Percentiles rank a stretch among this genome's conserved stretches.
phyloP scores from a whole-genome alignment of 2,113 vertebrate genomes.

The Irena cyanogastra region DNA sequence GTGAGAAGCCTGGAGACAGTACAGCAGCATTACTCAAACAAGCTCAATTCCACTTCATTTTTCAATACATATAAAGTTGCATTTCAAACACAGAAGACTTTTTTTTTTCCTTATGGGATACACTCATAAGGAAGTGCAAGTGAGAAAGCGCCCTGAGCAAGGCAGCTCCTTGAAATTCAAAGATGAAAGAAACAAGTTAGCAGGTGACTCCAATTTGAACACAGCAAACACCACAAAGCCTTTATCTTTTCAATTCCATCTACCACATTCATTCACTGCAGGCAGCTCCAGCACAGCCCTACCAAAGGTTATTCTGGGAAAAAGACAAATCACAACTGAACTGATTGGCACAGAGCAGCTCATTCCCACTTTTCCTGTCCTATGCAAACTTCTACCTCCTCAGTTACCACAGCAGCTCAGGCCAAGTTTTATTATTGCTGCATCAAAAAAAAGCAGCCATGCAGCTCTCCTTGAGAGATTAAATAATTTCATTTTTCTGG shows the following conservation, averaged over 20 bases:
- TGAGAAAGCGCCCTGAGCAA: not conserved
- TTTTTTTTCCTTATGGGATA: not conserved
- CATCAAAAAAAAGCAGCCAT: not conserved
- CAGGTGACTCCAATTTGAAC: not conserved
- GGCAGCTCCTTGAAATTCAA: not conserved
- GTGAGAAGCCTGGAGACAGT: not conserved
- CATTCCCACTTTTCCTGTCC: not conserved
- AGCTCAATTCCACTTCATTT: not conserved
- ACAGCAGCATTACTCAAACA: not conserved
- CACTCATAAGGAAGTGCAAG: not conserved
- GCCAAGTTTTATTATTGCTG: not conserved
- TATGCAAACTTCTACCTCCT: not conserved
- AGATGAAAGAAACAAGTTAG: constrained; percentile 1
- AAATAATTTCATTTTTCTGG: not conserved
- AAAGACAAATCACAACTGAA: not conserved
- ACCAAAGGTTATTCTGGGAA: not conserved
- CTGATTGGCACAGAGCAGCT: not conserved
- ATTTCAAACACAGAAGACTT: not conserved
- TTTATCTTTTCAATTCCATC: not conserved
- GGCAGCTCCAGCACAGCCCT: not conserved
- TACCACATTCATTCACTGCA: not conserved
- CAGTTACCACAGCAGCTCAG: not conserved
- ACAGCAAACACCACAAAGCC: not conserved
- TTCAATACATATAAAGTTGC: not conserved
- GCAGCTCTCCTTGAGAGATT: not conserved